These are phyloP conservation scores for Philopotamus ludificatus DNA, from an alignment of 1,140 invertebrate genomes.

Conservation along the genomic window DNA sequence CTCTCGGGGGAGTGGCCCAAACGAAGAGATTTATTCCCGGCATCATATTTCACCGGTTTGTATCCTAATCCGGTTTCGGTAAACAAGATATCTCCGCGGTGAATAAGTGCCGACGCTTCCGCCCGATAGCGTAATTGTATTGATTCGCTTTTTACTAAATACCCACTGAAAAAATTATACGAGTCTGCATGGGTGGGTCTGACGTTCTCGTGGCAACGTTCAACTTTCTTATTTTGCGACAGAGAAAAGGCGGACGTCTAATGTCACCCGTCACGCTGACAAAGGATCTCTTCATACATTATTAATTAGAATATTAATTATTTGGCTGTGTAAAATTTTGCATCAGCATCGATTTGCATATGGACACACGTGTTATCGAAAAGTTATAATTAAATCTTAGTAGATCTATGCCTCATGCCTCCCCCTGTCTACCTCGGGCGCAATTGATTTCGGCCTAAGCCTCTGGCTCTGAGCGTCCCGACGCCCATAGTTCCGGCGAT, in stretches of 20 bases:
- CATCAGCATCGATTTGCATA: background rate
- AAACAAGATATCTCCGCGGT: conserved; percentile 30
- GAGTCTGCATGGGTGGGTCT: background rate
- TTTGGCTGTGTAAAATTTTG: background rate
- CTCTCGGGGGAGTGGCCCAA: conserved; percentile 14
- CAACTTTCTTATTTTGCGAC: background rate
- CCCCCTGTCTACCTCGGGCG: background rate
- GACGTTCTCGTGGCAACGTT: background rate
- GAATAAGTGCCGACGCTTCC: background rate
- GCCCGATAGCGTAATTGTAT: background rate
- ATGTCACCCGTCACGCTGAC: background rate
- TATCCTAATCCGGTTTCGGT: conserved; percentile 35
- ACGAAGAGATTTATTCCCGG: conserved; percentile 30
- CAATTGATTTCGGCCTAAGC: conserved; percentile 2
- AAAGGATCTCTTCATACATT: background rate
- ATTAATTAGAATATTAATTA: no score
- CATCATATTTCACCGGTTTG: conserved; percentile 37
- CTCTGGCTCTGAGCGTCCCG: background rate
- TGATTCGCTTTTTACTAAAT: background rate
- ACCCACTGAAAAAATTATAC: background rate
- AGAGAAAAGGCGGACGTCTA: background rate
- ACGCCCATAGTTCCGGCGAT: background rate
- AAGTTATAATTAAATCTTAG: no score
- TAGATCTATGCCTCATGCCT: background rate
- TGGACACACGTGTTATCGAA: no score